Base-by-base conservation (phyloP, 2,888 invertebrate species). In the Sminthurinus aureus region DNA sequence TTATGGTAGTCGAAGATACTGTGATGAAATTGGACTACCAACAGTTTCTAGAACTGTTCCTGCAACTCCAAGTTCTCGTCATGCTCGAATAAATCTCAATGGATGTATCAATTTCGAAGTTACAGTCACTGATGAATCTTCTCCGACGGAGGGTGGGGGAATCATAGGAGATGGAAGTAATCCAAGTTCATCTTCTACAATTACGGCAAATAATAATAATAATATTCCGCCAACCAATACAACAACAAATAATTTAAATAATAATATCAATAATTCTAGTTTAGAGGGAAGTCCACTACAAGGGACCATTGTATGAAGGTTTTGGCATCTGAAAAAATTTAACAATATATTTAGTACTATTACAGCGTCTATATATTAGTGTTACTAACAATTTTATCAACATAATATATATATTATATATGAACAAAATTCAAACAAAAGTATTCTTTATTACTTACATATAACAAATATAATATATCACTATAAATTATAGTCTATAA, bases 1-100 rank as follows among this genome's bases (percentile, higher is more conserved):
- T 50, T 93, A 93, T 79, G 90, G 89, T 81, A 85, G 88, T 20
- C 64, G 83, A 58, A n/a, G 85, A 18, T 77, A 82, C 22, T 84
- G 83, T 58, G 88, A 88, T 15, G 88, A 88, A 86, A 88, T 88
- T 80, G 88, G 88, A 38, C 82, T 88, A 3, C 88, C 88, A 50
- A 81, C 84, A 2, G 82, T 87, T 51, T 83, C 86, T 9, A 81
- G 84, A 71, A 83, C 82, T 13, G 82, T 84, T 51, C 83, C 84
- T 38, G 73, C 75, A 69, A 71, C 79, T 51, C 81, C 82, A 9
- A 84, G 85, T 15, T 83, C 84, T 9, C 24, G 82, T n/a, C 83
- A 84, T n/a, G 85, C 82, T 0, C 52, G 85, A 24, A 76, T 86
- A 83, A 85, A 85, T 20, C 84, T 84, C 15, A 87, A 86, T 83